phyloP scores from a whole-genome alignment of 2,888 invertebrate genomes.

The Apotomis capreana region DNA sequence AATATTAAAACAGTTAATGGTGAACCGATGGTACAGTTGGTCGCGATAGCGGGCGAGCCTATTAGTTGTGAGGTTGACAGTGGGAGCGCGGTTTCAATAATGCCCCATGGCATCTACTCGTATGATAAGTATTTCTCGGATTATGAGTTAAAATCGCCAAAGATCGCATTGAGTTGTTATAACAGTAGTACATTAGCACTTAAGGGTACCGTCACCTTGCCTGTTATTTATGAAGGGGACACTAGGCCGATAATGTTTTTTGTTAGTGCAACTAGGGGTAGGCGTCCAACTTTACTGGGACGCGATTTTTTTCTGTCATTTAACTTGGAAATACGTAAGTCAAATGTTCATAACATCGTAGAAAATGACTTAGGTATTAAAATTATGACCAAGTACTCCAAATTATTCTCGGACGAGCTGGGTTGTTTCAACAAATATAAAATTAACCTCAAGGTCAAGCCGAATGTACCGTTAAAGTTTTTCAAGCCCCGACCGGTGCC shows the following conservation, averaged over 20 bases:
- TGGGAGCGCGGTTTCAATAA: neutral
- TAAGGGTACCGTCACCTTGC: neutral
- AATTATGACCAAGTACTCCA: neutral
- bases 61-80: neutral
- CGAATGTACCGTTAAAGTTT: neutral
- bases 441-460: neutral
- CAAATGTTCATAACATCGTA: neutral
- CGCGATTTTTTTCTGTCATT: neutral
- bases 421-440: neutral
- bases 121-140: neutral
- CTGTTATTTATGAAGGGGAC: neutral
- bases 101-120: neutral
- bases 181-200: neutral
- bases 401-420: neutral
- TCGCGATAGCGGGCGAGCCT: slow-evolving; percentile 1
- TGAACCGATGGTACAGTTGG: neutral
- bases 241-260: neutral
- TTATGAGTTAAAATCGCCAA: neutral
- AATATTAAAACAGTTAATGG: neutral
- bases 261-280: neutral
- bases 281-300: neutral
- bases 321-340: neutral
- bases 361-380: neutral
- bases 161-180: neutral
- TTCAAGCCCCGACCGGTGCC: slow-evolving; percentile 1